phyloP scores from a whole-genome alignment of 1,140 invertebrate genomes.

The Tenebrio molitor region DNA sequence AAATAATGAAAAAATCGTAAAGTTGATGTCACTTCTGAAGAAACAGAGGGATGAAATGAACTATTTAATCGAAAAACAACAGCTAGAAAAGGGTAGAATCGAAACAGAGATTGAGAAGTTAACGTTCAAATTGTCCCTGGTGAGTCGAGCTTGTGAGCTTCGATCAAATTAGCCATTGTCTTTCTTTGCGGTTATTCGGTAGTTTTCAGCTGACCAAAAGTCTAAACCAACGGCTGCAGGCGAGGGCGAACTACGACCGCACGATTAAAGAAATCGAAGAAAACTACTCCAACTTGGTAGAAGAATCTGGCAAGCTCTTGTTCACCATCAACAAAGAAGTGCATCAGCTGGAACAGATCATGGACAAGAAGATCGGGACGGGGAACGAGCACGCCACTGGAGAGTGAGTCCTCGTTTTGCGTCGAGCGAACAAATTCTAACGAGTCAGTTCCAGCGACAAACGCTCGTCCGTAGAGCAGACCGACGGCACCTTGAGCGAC shows the following conservation, averaged over 20 bases:
- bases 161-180: no score
- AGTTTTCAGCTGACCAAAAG: conserved; percentile 58
- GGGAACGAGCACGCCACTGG: neutral
- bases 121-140: conserved; percentile 58
- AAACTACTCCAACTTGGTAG: conserved; percentile 55
- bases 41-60: conserved; percentile 55
- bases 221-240: conserved; percentile 56
- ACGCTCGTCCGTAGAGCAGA: neutral
- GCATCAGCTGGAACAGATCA: conserved; percentile 53
- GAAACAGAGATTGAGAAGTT: conserved; percentile 58
- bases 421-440: no score
- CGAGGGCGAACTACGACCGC: conserved; percentile 56
- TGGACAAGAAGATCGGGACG: conserved; percentile 61
- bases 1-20: conserved; percentile 58
- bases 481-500: no score
- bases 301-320: conserved; percentile 51
- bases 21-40: conserved; percentile 55
- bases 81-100: conserved; percentile 55
- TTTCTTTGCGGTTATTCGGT: neutral
- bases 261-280: conserved; percentile 57
- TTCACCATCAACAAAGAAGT: conserved; percentile 47
- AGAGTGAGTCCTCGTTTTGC: neutral
- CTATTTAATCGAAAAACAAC: conserved; percentile 57
- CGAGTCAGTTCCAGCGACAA: no score
- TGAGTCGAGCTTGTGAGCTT: no score